These are phyloP conservation scores for Romanogobio albipinnatus DNA, from an alignment of 2,113 vertebrate genomes.

Conservation along the genomic window DNA sequence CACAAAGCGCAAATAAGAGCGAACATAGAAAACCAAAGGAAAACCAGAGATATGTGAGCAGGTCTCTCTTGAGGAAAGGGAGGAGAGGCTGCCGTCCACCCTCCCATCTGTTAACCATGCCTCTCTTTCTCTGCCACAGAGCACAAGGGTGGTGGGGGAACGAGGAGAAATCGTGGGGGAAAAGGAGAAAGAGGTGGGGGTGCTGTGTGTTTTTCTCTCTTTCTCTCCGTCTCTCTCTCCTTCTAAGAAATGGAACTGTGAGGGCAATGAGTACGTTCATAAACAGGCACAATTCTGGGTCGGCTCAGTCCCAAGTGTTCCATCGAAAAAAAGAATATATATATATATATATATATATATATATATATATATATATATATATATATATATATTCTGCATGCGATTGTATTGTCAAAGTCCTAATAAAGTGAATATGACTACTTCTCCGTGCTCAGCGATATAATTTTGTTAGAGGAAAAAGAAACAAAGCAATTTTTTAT, in stretches of 20 bases:
- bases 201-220: constrained; percentile 26
- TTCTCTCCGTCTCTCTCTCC: constrained; percentile 48
- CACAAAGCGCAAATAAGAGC: constrained; percentile 57
- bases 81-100: constrained; percentile 70
- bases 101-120: constrained; percentile 80
- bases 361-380: too few species aligned
- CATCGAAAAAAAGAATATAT: constrained; percentile 59
- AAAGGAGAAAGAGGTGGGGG: constrained; percentile 54
- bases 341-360: too few species aligned
- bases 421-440: constrained; percentile 67
- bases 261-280: constrained; percentile 75
- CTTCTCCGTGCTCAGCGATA: constrained; percentile 46
- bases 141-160: constrained; percentile 60
- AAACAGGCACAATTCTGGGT: constrained; percentile 79
- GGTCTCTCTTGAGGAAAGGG: constrained; percentile 73
- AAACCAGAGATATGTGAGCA: constrained; percentile 66
- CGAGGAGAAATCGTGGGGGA: constrained; percentile 25
- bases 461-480: constrained; percentile 17
- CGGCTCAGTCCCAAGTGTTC: constrained; percentile 77
- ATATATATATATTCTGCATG: constrained; percentile 49
- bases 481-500: constrained; percentile 12
- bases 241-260: constrained; percentile 75
- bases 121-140: constrained; percentile 61
- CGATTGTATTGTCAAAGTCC: constrained; percentile 70
- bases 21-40: constrained; percentile 54